Percentiles rank a stretch among this genome's conserved stretches.
Evolutionary conservation across 2,888 invertebrate genomes (phyloP).

Genomic region (Drosophila ustulata): DNA sequence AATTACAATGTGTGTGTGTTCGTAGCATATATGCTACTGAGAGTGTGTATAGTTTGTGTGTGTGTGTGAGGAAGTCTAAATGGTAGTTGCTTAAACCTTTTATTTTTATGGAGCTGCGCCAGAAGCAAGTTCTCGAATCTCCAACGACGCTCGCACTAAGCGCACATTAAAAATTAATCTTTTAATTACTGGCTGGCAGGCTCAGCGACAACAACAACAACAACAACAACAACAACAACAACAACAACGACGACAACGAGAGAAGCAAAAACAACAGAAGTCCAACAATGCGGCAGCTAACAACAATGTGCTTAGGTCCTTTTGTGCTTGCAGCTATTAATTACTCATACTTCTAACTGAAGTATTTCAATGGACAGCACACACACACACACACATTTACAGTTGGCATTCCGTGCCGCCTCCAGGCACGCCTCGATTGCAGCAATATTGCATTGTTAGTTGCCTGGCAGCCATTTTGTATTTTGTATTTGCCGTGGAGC

Average conservation of each 20-base stretch:
- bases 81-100: constrained; percentile 46
- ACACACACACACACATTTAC: constrained; percentile 12
- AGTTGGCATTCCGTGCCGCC: constrained; percentile 25
- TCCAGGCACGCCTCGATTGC: constrained; percentile 30
- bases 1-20: constrained; percentile 58
- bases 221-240: not conserved
- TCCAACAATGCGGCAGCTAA: constrained; percentile 10
- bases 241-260: not conserved
- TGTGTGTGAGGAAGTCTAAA: constrained; percentile 16
- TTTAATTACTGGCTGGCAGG: constrained; percentile 67
- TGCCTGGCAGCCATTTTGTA: constrained; percentile 48
- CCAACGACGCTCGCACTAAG: constrained; percentile 50
- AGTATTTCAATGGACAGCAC: constrained; percentile 20
- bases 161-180: constrained; percentile 76
- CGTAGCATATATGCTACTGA: not conserved
- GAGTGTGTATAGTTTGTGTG: constrained; percentile 24
- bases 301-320: constrained; percentile 34
- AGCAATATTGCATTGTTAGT: constrained; percentile 34
- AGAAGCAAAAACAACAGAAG: constrained; percentile 5
- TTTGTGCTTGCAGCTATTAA: constrained; percentile 51
- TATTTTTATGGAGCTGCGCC: constrained; percentile 40
- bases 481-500: constrained; percentile 8
- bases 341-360: constrained; percentile 43
- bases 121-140: constrained; percentile 26
- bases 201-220: constrained; percentile 28